Conservation (phyloP, 1,140 invertebrate genomes). For the Brachionus manjavacas region DNA sequence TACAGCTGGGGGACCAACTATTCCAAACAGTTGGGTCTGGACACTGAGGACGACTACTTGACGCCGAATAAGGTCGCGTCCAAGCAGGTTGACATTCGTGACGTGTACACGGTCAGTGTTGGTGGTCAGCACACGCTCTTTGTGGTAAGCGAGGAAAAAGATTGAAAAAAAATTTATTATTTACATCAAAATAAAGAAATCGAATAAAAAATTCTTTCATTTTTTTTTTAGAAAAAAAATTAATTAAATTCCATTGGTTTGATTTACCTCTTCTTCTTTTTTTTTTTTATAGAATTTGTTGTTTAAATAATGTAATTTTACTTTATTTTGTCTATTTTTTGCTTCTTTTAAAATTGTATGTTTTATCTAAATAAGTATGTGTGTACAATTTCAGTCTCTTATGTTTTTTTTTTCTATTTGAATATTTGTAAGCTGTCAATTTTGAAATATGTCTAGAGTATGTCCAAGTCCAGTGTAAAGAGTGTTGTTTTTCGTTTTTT, state of each 20-base stretch:
- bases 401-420: not conserved
- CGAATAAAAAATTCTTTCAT: not conserved
- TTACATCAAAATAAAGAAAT: not conserved
- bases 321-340: not conserved
- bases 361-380: not conserved
- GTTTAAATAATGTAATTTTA: not conserved
- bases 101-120: not conserved
- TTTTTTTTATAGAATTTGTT: not conserved
- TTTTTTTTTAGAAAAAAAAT: not conserved
- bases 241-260: not conserved
- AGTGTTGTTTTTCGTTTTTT: not conserved
- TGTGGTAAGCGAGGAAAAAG: conserved; percentile 33
- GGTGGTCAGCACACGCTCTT: conserved; percentile 41
- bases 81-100: conserved; percentile 21
- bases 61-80: not conserved
- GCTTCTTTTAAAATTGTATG: not conserved
- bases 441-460: not conserved
- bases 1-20: conserved; percentile 32
- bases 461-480: not conserved
- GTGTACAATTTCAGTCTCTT: not conserved
- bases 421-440: not conserved
- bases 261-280: not conserved
- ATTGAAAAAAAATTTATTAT: not conserved
- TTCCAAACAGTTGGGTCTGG: conserved; percentile 11
- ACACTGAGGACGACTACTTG: conserved; percentile 32